These are phyloP conservation scores for Cartodere bifasciata DNA, from an alignment of 2,888 invertebrate genomes.

Conservation along the genomic window DNA sequence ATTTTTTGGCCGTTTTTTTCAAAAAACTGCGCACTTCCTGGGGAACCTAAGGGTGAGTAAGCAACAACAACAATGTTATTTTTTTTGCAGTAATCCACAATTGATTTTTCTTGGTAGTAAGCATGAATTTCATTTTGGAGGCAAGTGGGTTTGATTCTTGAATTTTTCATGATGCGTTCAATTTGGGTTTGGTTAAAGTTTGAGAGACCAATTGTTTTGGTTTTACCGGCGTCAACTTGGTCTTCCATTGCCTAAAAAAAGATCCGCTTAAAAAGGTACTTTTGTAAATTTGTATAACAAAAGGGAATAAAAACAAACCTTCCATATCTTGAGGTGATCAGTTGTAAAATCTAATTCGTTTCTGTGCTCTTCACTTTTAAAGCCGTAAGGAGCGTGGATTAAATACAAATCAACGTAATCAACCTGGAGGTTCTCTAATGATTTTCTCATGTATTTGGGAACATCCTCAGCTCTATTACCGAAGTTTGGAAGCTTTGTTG, in stretches of 20 bases:
- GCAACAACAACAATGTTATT: constrained; percentile 60
- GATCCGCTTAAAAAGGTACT: too few relatives aligned
- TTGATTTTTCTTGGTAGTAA: constrained; percentile 58
- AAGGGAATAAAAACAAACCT: constrained; percentile 38
- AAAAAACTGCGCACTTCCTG: constrained; percentile 46
- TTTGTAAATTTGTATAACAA: background rate
- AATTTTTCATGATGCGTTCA: constrained; percentile 45
- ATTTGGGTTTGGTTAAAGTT: constrained; percentile 71
- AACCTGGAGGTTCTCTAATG: constrained; percentile 56
- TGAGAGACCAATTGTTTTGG: constrained; percentile 72
- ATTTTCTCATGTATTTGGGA: constrained; percentile 50
- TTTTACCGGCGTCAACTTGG: constrained; percentile 52
- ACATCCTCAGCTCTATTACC: constrained; percentile 50
- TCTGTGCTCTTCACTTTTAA: constrained; percentile 50
- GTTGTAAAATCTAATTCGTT: constrained; percentile 49
- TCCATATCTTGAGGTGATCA: constrained; percentile 64
- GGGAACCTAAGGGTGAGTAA: constrained; percentile 67
- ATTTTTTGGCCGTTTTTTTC: constrained; percentile 38
- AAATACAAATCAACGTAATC: constrained; percentile 76
- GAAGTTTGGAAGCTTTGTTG: constrained; percentile 65
- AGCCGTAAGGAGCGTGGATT: constrained; percentile 63
- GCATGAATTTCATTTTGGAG: constrained; percentile 66
- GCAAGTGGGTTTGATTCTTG: constrained; percentile 48
- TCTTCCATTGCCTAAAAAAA: constrained; percentile 49
- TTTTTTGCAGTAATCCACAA: constrained; percentile 48